Conservation (phyloP, 2,888 invertebrate genomes). For the Eulithis prunata region DNA sequence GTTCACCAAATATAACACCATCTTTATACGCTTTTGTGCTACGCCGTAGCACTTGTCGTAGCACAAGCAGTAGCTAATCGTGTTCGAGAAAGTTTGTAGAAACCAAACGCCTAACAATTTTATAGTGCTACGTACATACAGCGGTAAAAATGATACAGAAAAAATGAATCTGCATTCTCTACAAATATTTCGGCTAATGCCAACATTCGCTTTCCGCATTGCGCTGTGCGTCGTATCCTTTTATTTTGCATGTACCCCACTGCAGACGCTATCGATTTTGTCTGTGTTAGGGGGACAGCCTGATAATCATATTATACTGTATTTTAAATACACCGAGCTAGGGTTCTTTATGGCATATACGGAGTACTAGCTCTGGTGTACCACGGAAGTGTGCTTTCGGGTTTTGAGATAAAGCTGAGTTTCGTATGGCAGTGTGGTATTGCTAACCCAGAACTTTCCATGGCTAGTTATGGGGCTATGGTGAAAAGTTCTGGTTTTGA, state of each 20-base stretch:
- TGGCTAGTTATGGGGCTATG: constrained; percentile 35
- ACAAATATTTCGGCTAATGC: constrained; percentile 28
- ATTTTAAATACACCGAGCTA: constrained; percentile 75
- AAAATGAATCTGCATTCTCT: constrained; percentile 25
- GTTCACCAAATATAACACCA: too few species aligned
- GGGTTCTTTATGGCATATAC: constrained; percentile 55
- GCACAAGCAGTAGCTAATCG: too few species aligned
- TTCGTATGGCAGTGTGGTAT: constrained; percentile 12
- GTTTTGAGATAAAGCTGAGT: constrained; percentile 31
- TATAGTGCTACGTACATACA: not conserved
- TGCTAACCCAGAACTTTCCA: too few species aligned
- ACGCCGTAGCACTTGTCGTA: too few species aligned
- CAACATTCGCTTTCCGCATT: constrained; percentile 48
- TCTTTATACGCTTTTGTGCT: too few species aligned
- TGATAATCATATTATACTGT: constrained; percentile 81
- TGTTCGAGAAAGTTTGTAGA: too few species aligned
- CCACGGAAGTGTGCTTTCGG: constrained; percentile 25
- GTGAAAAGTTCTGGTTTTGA: constrained; percentile 42
- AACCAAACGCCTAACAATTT: too few species aligned
- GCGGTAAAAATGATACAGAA: not conserved
- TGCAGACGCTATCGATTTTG: constrained; percentile 83
- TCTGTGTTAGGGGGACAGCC: constrained; percentile 82
- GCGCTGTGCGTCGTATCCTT: constrained; percentile 48
- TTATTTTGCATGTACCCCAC: constrained; percentile 69
- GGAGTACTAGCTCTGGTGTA: constrained; percentile 10